These are phyloP conservation scores for Serranus cabrilla DNA, from an alignment of 2,797 vertebrate species.

Conservation along the genomic window DNA sequence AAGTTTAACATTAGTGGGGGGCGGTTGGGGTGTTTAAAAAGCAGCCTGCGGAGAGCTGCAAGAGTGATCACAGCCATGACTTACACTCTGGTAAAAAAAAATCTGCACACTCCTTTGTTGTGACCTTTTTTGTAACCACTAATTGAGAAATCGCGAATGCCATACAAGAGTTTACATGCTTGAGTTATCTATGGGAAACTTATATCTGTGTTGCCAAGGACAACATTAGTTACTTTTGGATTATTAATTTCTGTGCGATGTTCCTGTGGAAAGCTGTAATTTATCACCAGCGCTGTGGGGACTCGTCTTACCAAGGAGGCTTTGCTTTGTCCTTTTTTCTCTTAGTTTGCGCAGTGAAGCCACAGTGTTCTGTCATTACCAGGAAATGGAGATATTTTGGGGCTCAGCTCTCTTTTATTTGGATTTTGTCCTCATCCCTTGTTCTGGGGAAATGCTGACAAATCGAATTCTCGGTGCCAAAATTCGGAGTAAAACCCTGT, in stretches of 20 bases:
- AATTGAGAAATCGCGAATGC: conserved; percentile 42
- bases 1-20: conserved; percentile 77
- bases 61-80: conserved; percentile 63
- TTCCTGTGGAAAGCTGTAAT: conserved; percentile 67
- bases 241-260: conserved; percentile 70
- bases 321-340: conserved; percentile 17
- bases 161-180: conserved; percentile 26
- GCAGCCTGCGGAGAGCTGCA: conserved; percentile 61
- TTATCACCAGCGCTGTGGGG: conserved; percentile 61
- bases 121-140: conserved; percentile 41
- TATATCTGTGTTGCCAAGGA: conserved; percentile 59
- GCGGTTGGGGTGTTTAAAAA: conserved; percentile 67
- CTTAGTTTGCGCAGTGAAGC: conserved; percentile 42
- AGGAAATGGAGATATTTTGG: conserved; percentile 76
- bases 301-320: conserved; percentile 43
- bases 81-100: conserved; percentile 34
- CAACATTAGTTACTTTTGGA: conserved; percentile 66
- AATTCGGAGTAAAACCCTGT: conserved; percentile 65
- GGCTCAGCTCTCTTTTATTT: conserved; percentile 72
- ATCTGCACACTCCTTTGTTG: conserved; percentile 41
- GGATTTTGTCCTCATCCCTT: conserved; percentile 72
- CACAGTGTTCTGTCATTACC: conserved; percentile 66
- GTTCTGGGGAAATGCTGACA: conserved; percentile 74
- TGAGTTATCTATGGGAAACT: conserved; percentile 41
- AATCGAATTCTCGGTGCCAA: conserved; percentile 72